These are phyloP conservation scores for Sebastes matsubarae DNA, from an alignment of 2,797 vertebrate species.

Conservation along the genomic window DNA sequence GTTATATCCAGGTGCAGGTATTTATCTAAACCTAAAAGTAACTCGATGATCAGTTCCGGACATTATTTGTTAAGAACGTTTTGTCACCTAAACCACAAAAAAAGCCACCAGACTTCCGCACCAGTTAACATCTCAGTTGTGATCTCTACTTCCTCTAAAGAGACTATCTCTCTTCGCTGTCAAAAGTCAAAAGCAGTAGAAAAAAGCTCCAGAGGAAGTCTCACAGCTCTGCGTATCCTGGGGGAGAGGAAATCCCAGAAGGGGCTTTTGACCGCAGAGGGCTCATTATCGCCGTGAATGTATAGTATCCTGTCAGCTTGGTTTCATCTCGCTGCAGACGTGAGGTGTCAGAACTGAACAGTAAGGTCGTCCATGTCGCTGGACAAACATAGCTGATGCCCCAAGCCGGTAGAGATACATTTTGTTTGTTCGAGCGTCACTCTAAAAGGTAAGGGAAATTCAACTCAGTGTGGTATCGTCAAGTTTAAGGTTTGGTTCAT, in stretches of 20 bases:
- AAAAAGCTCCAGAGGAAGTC: conserved; percentile 6
- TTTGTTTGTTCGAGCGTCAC: not conserved
- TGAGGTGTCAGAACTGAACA: conserved; percentile 34
- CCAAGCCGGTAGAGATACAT: conserved; percentile 7
- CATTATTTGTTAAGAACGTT: not conserved
- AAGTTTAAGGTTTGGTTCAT: not conserved
- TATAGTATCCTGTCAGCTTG: conserved; percentile 40
- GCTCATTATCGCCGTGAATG: conserved; percentile 42
- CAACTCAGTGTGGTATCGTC: not conserved
- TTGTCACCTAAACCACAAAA: not conserved
- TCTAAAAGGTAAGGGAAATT: conserved; percentile 36
- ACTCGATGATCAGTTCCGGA: not conserved
- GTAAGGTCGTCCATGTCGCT: conserved; percentile 4
- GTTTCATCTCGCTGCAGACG: conserved; percentile 16
- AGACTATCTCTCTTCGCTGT: not conserved
- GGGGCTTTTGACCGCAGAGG: conserved; percentile 13
- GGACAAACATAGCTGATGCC: conserved; percentile 29
- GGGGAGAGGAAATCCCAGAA: not conserved
- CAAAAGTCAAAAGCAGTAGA: not conserved
- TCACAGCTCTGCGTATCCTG: conserved; percentile 5
- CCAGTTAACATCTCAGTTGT: not conserved
- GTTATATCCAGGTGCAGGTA: not conserved
- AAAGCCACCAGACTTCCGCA: not conserved
- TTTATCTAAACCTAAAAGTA: not conserved
- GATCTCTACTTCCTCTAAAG: conserved; percentile 40